Conservation (phyloP, 2,888 invertebrate genomes). For the Acleris laterana region DNA sequence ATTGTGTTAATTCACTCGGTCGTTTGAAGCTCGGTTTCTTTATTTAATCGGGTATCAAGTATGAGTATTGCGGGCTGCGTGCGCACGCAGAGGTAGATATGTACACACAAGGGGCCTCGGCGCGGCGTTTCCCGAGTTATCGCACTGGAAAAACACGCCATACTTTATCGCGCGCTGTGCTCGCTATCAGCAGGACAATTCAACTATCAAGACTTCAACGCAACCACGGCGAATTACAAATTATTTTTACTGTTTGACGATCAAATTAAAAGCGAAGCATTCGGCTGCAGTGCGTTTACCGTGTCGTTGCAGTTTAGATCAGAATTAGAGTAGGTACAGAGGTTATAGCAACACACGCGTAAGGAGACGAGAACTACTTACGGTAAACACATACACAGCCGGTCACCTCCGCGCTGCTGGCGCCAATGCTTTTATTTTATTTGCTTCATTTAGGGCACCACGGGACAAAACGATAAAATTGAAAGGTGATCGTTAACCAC, state of each 20-base stretch:
- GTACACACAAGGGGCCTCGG: constrained; percentile 53
- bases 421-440: constrained; percentile 28
- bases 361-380: constrained; percentile 14
- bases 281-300: constrained; percentile 14
- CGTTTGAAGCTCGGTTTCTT: constrained; percentile 15
- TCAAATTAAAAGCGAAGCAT: not conserved
- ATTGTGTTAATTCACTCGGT: constrained; percentile 21
- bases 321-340: constrained; percentile 2
- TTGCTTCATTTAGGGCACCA: constrained; percentile 33
- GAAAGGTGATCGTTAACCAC: constrained; percentile 59
- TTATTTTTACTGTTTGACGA: not conserved
- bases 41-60: constrained; percentile 7
- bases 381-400: constrained; percentile 12
- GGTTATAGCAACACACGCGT: constrained; percentile 21
- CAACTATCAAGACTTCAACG: constrained; percentile 43
- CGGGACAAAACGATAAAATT: constrained; percentile 46
- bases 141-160: constrained; percentile 75
- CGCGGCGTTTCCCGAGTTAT: constrained; percentile 69
- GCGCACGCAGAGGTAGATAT: constrained; percentile 37
- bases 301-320: constrained; percentile 15
- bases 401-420: constrained; percentile 20
- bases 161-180: constrained; percentile 68
- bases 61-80: constrained; percentile 38
- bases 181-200: constrained; percentile 71
- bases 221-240: constrained; percentile 15